Conservation (phyloP, 2,888 invertebrate species). For the Tenthredo scrophulariae region DNA sequence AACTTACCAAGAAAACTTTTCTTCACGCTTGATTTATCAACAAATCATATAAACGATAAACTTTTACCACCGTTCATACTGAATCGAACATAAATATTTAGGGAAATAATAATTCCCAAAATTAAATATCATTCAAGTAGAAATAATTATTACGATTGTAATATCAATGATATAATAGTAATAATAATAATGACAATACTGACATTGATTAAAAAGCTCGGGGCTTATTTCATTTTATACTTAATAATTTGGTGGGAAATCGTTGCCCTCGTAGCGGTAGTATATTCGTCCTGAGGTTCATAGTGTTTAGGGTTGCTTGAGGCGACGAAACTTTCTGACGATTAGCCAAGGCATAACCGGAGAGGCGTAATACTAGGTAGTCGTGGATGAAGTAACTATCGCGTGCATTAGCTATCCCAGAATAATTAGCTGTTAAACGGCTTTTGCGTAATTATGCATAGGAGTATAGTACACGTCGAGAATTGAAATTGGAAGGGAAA, state of each 20-base stretch:
- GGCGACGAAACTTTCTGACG: constrained; percentile 49
- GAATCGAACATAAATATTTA: background rate
- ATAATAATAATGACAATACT: background rate
- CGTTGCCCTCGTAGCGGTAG: background rate
- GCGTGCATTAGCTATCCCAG: constrained; percentile 31
- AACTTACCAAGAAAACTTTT: background rate
- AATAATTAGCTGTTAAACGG: constrained; percentile 40
- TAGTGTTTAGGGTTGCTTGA: constrained; percentile 39
- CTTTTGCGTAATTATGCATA: constrained; percentile 28
- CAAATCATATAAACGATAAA: background rate
- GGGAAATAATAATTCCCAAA: too few relatives aligned
- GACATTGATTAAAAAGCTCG: background rate
- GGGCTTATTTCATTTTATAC: constrained; percentile 13
- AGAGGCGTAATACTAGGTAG: constrained; percentile 10
- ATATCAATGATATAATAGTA: background rate
- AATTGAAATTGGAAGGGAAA: background rate
- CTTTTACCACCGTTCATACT: background rate
- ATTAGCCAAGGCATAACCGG: constrained; percentile 40
- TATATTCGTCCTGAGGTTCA: background rate
- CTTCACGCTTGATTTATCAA: background rate
- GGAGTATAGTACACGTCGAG: background rate
- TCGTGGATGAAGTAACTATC: constrained; percentile 28
- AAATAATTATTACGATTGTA: background rate
- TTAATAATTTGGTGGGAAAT: constrained; percentile 21
- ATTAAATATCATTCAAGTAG: background rate